Evolutionary conservation across 2,888 invertebrate genomes (phyloP).

Genomic region (Tyria jacobaeae): DNA sequence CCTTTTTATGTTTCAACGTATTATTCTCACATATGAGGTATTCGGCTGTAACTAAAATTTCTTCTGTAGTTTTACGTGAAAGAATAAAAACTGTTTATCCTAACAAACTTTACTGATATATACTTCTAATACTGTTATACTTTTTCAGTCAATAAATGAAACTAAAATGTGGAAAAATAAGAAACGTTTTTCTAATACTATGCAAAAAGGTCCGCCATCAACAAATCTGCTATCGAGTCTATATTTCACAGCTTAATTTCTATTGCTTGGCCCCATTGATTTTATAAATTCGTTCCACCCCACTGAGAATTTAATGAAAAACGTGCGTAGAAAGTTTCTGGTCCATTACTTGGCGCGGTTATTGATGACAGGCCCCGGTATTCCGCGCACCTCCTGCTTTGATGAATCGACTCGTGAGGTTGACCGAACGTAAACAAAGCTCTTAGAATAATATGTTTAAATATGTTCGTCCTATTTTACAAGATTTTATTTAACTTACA

Average conservation of each 20-base stretch:
- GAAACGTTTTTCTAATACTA: constrained; percentile 25
- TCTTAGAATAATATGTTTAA: constrained; percentile 9
- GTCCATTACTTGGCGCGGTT: constrained; percentile 67
- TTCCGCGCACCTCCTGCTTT: constrained; percentile 60
- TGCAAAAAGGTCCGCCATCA: constrained; percentile 35
- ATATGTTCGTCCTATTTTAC: too few species aligned
- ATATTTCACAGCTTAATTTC: constrained; percentile 61
- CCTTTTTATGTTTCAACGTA: too few species aligned
- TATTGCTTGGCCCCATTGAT: constrained; percentile 66
- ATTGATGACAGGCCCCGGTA: constrained; percentile 65
- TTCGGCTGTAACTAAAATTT: too few species aligned
- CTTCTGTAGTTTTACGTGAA: too few species aligned
- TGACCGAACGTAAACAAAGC: constrained; percentile 63
- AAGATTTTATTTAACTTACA: too few species aligned
- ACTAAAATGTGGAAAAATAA: too few species aligned
- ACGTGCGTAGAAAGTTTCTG: constrained; percentile 77
- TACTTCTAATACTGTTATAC: too few species aligned
- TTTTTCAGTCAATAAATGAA: too few species aligned
- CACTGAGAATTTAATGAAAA: constrained; percentile 74
- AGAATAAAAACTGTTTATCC: too few species aligned
- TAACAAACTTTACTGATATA: too few species aligned
- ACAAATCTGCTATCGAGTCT: constrained; percentile 45
- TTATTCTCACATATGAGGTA: too few species aligned
- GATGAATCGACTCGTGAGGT: constrained; percentile 65
- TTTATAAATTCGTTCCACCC: constrained; percentile 66